Percentiles rank a stretch among this genome's conserved stretches.
phyloP scores from a whole-genome alignment of 2,797 vertebrate species.

The Nothura maculosa region DNA sequence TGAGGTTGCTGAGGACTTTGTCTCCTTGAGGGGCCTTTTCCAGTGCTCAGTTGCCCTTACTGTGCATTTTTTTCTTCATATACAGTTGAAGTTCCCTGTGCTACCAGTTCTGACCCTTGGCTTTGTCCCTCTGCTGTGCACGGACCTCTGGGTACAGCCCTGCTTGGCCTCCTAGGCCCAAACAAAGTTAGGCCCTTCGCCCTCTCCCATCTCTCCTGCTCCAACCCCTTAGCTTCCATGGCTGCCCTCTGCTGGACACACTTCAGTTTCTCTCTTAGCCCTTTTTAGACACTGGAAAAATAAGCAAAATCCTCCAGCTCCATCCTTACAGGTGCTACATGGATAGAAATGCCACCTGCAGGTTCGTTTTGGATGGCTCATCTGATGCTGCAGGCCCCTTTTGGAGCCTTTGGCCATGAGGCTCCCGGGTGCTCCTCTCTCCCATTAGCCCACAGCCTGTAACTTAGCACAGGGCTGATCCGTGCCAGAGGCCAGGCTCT shows the following conservation, averaged over 20 bases:
- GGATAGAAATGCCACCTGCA: neutral
- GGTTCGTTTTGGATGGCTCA: no score
- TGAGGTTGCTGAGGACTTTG: neutral
- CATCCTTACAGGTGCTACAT: fast-evolving
- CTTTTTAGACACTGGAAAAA: neutral
- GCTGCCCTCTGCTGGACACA: neutral
- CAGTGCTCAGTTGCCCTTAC: neutral
- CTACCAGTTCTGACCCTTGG: neutral
- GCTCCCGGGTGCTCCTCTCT: neutral
- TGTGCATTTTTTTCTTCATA: neutral
- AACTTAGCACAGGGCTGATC: neutral
- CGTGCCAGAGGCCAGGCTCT: neutral
- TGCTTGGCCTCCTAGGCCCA: neutral
- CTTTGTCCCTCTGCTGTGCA: neutral
- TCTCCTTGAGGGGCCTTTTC: neutral
- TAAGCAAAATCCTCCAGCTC: neutral
- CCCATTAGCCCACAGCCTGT: neutral
- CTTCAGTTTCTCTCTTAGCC: fast-evolving
- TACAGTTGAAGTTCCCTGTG: neutral
- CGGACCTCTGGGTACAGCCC: neutral
- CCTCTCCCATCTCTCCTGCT: neutral
- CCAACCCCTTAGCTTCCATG: neutral
- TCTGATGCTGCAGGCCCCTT: neutral
- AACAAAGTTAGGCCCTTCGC: neutral
- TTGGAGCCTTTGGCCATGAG: neutral